Conservation (phyloP, 2,797 vertebrate species). For the Sphenopsis melanotis region DNA sequence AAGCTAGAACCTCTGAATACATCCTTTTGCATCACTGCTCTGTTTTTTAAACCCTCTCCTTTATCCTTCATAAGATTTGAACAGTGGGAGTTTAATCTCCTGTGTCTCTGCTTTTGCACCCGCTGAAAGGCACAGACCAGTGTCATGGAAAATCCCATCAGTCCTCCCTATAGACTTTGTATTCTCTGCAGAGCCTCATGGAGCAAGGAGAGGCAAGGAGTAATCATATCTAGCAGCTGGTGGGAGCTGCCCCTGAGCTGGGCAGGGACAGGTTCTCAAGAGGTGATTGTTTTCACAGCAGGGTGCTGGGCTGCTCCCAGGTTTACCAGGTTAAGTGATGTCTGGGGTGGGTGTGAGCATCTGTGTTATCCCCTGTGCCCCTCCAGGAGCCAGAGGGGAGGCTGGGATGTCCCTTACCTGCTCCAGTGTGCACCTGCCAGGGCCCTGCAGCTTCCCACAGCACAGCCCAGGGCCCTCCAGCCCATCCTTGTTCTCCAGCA, state of each 20-base stretch:
- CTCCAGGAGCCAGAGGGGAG: neutral
- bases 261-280: neutral
- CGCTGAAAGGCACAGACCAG: neutral
- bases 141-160: neutral
- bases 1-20: neutral
- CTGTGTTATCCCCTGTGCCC: neutral
- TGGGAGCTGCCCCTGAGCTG: neutral
- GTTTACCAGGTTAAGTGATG: neutral
- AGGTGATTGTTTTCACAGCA: neutral
- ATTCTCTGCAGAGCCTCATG: neutral
- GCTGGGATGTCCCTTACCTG: neutral
- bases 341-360: neutral
- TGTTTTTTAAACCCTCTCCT: neutral
- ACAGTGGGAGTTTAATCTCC: neutral
- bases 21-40: neutral
- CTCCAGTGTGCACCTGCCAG: neutral
- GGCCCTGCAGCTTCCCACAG: neutral
- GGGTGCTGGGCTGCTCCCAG: neutral
- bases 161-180: neutral
- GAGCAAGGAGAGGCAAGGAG: accelerated
- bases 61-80: neutral
- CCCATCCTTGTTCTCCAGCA: neutral
- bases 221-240: neutral
- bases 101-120: neutral
- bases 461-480: neutral